These are phyloP conservation scores for Heterotis niloticus DNA, from an alignment of 2,113 vertebrate genomes.

Conservation along the genomic window DNA sequence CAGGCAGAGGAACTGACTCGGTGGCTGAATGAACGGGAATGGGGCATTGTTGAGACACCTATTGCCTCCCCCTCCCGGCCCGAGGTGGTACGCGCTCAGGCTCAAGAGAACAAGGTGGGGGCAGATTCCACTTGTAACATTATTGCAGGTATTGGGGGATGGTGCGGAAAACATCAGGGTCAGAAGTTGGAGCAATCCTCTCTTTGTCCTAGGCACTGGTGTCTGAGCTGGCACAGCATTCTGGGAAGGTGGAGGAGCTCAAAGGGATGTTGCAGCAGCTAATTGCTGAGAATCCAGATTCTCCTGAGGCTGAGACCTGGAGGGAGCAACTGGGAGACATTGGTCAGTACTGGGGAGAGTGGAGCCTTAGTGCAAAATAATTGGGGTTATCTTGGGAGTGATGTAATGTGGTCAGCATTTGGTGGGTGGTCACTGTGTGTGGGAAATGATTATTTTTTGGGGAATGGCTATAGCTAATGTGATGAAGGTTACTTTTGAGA, in stretches of 20 bases:
- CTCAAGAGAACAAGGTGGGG: constrained; percentile 89
- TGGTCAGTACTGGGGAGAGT: constrained; percentile 64
- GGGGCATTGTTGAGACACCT: constrained; percentile 60
- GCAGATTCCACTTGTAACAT: neutral
- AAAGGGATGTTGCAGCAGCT: constrained; percentile 77
- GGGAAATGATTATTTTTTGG: neutral
- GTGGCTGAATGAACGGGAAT: constrained; percentile 82
- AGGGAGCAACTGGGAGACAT: constrained; percentile 85
- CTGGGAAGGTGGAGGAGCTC: constrained; percentile 81
- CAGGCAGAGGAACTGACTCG: constrained; percentile 64
- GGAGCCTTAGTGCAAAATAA: constrained; percentile 20
- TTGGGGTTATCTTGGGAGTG: neutral
- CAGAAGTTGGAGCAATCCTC: neutral
- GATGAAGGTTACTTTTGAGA: neutral
- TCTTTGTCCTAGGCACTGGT: constrained; percentile 74
- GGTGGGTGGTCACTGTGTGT: neutral
- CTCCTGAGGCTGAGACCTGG: constrained; percentile 85
- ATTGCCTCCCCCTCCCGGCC: constrained; percentile 77
- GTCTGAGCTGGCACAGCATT: constrained; percentile 80
- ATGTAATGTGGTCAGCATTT: neutral
- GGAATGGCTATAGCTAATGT: no score
- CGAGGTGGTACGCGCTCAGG: constrained; percentile 80
- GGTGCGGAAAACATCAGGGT: neutral
- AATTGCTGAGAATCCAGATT: constrained; percentile 79
- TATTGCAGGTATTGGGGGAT: neutral